phyloP scores from a whole-genome alignment of 64 coral and sea anemone genomes.

The Pocillopora damicornis region DNA sequence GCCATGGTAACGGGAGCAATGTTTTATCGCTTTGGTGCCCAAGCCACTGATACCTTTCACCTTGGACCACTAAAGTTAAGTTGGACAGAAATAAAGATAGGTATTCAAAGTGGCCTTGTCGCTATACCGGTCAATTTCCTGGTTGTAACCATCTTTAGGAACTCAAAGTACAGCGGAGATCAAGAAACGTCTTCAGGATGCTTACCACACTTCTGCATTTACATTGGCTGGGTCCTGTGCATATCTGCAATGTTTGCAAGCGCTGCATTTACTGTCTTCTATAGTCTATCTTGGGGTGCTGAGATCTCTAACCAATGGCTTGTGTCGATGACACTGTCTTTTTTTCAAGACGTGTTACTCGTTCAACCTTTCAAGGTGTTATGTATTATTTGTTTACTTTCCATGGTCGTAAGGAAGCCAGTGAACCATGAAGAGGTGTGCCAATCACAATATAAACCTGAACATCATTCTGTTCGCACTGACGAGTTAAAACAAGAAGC shows the following conservation, averaged over 20 bases:
- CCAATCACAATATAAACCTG: not conserved
- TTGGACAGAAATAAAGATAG: constrained; percentile 67
- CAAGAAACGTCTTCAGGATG: not conserved
- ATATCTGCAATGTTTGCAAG: constrained; percentile 18
- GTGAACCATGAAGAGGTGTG: constrained; percentile 1
- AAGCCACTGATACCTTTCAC: constrained; percentile 46
- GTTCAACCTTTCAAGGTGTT: constrained; percentile 61
- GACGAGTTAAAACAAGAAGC: not conserved
- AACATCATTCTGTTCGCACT: not conserved
- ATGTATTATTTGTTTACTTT: constrained; percentile 40
- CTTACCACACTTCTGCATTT: constrained; percentile 10
- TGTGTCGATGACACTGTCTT: constrained; percentile 56
- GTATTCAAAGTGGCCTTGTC: constrained; percentile 70
- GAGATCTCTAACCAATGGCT: constrained; percentile 78
- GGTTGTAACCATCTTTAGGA: constrained; percentile 69
- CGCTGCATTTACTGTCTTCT: constrained; percentile 62
- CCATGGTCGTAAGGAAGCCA: constrained; percentile 34
- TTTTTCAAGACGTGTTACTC: constrained; percentile 62
- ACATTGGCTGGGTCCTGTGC: constrained; percentile 64
- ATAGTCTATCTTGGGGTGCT: constrained; percentile 83
- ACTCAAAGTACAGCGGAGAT: not conserved
- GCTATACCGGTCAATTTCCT: constrained; percentile 59
- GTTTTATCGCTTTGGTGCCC: constrained; percentile 73
- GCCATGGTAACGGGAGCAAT: constrained; percentile 81
- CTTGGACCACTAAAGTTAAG: constrained; percentile 72